A percentile compares a stretch with the other conserved stretches of the same genome.
These are phyloP conservation scores for Cynoglossus semilaevis DNA, from an alignment of 2,113 vertebrate genomes.

Conservation along the genomic window DNA sequence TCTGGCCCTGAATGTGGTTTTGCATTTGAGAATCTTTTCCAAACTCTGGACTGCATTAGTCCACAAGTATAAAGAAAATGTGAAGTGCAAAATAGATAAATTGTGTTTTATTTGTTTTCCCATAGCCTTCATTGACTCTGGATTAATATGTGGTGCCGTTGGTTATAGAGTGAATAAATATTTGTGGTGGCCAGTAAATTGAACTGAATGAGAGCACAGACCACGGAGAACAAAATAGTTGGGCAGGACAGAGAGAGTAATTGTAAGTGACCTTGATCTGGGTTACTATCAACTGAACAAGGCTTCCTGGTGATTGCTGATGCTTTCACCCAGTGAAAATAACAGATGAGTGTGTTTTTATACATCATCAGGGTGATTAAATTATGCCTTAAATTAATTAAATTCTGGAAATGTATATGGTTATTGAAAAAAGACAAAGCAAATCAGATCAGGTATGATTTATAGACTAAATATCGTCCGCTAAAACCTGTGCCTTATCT, in stretches of 20 bases:
- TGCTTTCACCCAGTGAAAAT: conserved; percentile 18
- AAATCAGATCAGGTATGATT: conserved; percentile 26
- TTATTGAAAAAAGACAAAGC: background rate
- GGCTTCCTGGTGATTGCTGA: conserved; percentile 20
- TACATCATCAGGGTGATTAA: conserved; percentile 21
- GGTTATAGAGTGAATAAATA: conserved; percentile 33
- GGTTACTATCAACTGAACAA: conserved; percentile 26
- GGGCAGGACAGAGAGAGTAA: conserved; percentile 3
- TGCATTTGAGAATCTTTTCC: background rate
- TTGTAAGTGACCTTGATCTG: conserved; percentile 7
- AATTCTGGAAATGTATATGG: conserved; percentile 16
- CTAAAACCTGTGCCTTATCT: background rate
- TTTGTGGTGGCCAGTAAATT: conserved; percentile 37
- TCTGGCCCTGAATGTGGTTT: too few species aligned
- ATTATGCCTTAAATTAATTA: conserved; percentile 24
- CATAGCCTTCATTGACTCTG: background rate
- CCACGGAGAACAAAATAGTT: conserved; percentile 8
- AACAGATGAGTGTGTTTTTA: conserved; percentile 18
- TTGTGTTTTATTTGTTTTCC: background rate
- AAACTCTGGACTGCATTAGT: conserved; percentile 10
- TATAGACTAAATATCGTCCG: background rate
- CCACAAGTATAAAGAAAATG: conserved; percentile 7
- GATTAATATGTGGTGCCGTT: conserved; percentile 2
- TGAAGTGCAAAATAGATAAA: background rate
- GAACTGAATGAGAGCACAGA: conserved; percentile 26